Base-by-base conservation (phyloP, 1,140 invertebrate genomes). In the Calliphora vicina region DNA sequence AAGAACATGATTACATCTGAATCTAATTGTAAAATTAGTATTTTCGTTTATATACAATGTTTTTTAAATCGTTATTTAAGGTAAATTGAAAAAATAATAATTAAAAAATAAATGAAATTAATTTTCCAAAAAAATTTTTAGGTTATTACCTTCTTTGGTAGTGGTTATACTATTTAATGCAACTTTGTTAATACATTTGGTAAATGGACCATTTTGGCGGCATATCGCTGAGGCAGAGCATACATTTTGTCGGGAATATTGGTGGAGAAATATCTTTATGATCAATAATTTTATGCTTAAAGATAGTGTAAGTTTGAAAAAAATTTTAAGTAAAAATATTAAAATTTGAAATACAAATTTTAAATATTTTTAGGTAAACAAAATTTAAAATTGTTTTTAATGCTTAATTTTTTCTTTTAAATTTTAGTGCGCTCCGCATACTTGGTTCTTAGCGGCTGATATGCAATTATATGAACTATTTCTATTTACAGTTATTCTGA, bases 361-460 rank as follows among this genome's bases (percentile, higher is more conserved):
- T 43, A n/a, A n/a, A n/a, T n/a, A n/a, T n/a, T n/a, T n/a, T n/a
- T n/a, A 8, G 29, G 29, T 35, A 8, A 35, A 35, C 8, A 35
- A 8, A 35, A 35, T 35, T 35, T 1, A 15, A 13, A 50, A 50
- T 15, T 0, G 15, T 50, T 1, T 50, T 50, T 50, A 50, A 50
- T 12, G 15, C 1, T 15, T 17, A 50, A 50, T 6, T 1, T 20
- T 25, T 23, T 67, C 25, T 9, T 12, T 8, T 67, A 57, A 72
- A 35, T 42, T 76, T 13, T 23, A 93, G 94, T 95, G 95, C 86
- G 92, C 95, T 91, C 92, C 92, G 0, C 94, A 94, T 90, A 92
- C 93, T 0, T 96, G 95, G 95, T 96, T 95, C 85, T 85, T 96
- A 84, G 92, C 94, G 0, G 93, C 94, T 43, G 95, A 96, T 85